These are phyloP conservation scores for Drosophila rhopaloa DNA, from an alignment of 1,140 invertebrate genomes.

Conservation along the genomic window DNA sequence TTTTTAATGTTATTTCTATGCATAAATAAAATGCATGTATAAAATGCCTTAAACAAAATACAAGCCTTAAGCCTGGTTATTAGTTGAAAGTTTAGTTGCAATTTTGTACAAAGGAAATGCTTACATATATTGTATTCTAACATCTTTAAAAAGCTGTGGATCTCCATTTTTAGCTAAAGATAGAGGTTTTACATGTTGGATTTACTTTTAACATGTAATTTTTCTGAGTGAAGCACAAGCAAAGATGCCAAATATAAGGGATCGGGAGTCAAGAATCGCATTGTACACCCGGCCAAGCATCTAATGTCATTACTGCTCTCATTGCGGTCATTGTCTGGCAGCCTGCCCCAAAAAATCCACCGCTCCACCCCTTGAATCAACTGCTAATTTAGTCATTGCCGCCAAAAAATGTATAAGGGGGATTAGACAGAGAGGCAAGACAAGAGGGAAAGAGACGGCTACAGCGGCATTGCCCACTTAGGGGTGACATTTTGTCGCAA, in stretches of 20 bases:
- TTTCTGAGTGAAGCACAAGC: neutral
- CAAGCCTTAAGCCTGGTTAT: no score
- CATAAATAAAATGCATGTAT: no score
- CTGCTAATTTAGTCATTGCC: slow-evolving; percentile 77
- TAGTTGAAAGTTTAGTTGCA: no score
- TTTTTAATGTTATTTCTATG: no score
- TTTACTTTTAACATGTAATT: neutral
- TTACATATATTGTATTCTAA: no score
- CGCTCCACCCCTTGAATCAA: slow-evolving; percentile 48
- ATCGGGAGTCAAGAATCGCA: slow-evolving; percentile 14
- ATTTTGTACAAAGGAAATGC: no score
- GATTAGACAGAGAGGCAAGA: slow-evolving; percentile 4
- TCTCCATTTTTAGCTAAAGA: no score
- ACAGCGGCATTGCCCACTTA: slow-evolving; percentile 29
- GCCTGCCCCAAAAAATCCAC: neutral
- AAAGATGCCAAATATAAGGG: slow-evolving; percentile 5
- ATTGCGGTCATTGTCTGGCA: slow-evolving; percentile 69
- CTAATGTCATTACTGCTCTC: slow-evolving; percentile 78
- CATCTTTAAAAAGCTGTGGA: no score
- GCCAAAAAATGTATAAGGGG: slow-evolving; percentile 14
- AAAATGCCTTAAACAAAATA: no score
- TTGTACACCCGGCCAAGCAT: slow-evolving; percentile 22
- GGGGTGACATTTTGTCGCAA: slow-evolving; percentile 55
- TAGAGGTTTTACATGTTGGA: no score
- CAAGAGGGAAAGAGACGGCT: slow-evolving; percentile 1